Evolutionary conservation across 2,113 vertebrate genomes (phyloP), one percentile per base, ranked within the genome.

Genomic region (Tetrax tetrax): DNA sequence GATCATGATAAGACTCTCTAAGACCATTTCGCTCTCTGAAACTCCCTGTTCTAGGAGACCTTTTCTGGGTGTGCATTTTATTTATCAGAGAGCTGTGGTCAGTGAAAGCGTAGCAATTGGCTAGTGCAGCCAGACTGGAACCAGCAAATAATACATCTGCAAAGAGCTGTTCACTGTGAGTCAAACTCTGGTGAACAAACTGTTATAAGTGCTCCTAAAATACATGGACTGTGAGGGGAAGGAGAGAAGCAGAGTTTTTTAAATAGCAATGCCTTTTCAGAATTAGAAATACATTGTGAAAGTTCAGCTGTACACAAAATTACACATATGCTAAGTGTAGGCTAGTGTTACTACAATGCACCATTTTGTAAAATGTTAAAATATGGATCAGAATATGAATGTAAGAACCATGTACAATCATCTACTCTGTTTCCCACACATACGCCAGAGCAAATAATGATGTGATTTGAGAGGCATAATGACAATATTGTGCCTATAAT

Each of bases 401-500:
- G 57, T 54, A 71, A 89, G 94, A 94, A 23, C 21, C 72, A 28
- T 12, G 14, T 83, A 78, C 75, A 59, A 37, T 50, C 87, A 37
- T 50, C 87, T 56, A 77, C 89, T 71, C 80, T 89, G 65, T 81
- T 93, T 95, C 85, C 69, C 48, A 90, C 72, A 90, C 76, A 81
- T 27, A 95, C 1, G 15, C 87, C 95, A 94, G 79, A 97, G 93
- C 93, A 96, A 97, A 97, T 96, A 96, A 92, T 84, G 51, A 96
- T 90, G 84, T 95, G 87, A 95, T 97, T 85, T 95, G 84, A 97
- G 83, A 97, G 85, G 79, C 94, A 79, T 97, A 97, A 97, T 95
- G 92, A 96, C 97, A 96, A 71, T 96, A 94, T 95, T 95, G 92
- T 94, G 96, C 82, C 84, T 97, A 76, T 96, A 97, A 97, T 93